Conservation (phyloP, 2,113 vertebrate genomes). For the Chinchilla lanigera region DNA sequence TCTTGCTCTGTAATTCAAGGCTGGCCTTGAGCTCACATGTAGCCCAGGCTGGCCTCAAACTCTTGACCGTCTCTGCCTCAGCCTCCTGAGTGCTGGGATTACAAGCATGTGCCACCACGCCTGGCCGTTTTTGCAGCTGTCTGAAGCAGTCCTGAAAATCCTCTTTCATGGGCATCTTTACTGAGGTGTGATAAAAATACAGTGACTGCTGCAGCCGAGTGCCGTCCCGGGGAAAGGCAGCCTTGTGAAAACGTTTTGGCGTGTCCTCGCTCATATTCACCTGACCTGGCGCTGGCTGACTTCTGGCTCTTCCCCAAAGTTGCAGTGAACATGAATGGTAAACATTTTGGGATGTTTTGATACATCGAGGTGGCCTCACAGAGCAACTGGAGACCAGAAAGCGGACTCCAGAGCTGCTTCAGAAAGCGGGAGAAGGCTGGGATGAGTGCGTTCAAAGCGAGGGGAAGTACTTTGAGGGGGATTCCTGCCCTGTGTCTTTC, state of each 20-base stretch:
- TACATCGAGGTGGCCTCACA: not conserved
- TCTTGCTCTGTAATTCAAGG: not conserved
- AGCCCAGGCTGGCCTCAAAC: not conserved
- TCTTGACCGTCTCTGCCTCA: not conserved
- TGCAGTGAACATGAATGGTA: not conserved
- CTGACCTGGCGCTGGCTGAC: not conserved
- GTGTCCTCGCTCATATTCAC: fast-evolving
- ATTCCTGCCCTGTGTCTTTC: not conserved
- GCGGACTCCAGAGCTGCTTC: too few species aligned
- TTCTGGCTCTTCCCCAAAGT: not conserved
- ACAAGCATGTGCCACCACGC: not conserved
- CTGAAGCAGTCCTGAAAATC: not conserved
- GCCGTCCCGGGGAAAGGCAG: not conserved
- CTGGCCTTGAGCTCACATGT: not conserved
- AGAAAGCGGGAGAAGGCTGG: not conserved
- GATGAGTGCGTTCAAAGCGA: not conserved
- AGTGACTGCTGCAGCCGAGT: not conserved
- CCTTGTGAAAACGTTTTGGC: not conserved
- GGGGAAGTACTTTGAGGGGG: not conserved
- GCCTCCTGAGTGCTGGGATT: not conserved
- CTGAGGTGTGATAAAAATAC: not conserved
- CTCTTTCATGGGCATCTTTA: not conserved
- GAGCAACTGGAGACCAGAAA: not conserved
- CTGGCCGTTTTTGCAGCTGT: not conserved
- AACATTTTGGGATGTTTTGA: not conserved